Evolutionary conservation across 1,140 invertebrate genomes (phyloP), one percentile per base, ranked within the genome.

Genomic region (Goniozus legneri): DNA sequence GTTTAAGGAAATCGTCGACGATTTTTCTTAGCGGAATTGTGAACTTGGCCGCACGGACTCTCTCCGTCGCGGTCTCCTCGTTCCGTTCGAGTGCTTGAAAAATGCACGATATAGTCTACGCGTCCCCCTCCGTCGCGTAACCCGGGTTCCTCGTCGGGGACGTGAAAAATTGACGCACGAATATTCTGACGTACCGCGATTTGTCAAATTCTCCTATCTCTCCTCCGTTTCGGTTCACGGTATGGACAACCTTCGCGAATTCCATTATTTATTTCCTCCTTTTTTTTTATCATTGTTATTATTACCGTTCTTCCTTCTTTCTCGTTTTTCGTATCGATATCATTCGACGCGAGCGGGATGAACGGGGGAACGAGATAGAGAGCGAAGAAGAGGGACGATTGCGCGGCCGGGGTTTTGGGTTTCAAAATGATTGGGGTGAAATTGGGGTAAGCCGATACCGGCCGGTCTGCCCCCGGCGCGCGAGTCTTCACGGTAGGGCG

Each of bases 361-460:
- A 49, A 32, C 30, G 33, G 31, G 12, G 30, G 31, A 55, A 41
- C 48, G 45, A 46, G 7, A 34, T 27, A 31, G 44, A 47, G 38
- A 40, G 31, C 27, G 20, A 40, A 45, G 44, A 33, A 42, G 21
- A 46, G 19, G 27, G 22, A 46, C 50, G 45, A 30, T 50, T 40
- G 47, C 35, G 47, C 42, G 40, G 37, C 53, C 39, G 49, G 50
- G 62, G 69, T 73, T 67, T 73, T 62, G 42, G 58, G 66, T 73
- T 73, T 73, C 70, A 71, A 67, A 69, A 69, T 74, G 69, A 73
- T 73, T 74, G 71, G 67, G 71, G 67, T 71, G 58, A 65, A 73
- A 74, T 74, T 71, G 69, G 67, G 71, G 71, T 73, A 73, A 74
- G 70, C 64, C 62, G 71, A 74, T 71, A 60, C 58, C 54, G 58